phyloP scores from a whole-genome alignment of 2,113 vertebrate genomes.

The Seriola aureovittata region DNA sequence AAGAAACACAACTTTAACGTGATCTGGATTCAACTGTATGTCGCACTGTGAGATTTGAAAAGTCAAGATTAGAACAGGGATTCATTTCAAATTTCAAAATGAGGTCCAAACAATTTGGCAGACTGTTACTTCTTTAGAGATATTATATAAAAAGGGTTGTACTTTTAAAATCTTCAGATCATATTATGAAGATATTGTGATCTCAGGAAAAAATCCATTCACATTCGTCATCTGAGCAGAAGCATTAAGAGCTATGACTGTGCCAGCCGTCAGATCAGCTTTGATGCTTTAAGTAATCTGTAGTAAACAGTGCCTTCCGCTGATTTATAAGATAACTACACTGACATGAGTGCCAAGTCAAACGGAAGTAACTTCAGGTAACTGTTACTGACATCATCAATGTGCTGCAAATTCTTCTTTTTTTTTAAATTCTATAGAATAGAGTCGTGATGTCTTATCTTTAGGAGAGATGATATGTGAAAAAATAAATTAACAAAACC shows the following conservation, averaged over 20 bases:
- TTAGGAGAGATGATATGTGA: background rate
- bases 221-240: constrained; percentile 36
- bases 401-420: background rate
- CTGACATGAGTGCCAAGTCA: constrained; percentile 15
- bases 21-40: constrained; percentile 9
- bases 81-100: background rate
- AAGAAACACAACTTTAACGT: constrained; percentile 31
- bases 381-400: background rate
- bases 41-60: background rate
- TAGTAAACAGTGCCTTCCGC: constrained; percentile 82
- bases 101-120: background rate
- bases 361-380: constrained; percentile 6
- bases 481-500: background rate
- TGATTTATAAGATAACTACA: constrained; percentile 78
- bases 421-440: background rate
- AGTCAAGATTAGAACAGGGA: background rate
- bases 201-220: constrained; percentile 16
- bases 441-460: background rate
- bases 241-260: constrained; percentile 19
- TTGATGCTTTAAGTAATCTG: constrained; percentile 58
- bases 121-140: background rate
- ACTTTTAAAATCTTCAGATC: constrained; percentile 1
- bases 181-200: background rate
- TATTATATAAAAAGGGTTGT: background rate
- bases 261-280: constrained; percentile 36